Evolutionary conservation across 2,113 vertebrate genomes (phyloP).

Genomic region (Noctilio leporinus): DNA sequence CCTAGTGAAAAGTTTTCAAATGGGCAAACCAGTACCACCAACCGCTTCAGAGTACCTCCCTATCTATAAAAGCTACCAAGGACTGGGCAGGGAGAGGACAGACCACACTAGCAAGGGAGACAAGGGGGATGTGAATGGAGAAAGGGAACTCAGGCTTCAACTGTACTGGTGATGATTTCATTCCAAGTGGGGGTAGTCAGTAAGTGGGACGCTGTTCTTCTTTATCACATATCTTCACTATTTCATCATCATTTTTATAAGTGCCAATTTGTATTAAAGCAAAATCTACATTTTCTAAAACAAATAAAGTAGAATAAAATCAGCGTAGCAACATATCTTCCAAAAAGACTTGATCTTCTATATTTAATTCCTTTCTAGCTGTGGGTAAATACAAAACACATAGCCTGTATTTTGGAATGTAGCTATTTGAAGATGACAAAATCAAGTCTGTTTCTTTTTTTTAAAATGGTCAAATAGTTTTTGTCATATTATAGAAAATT

Average conservation of each 20-base stretch:
- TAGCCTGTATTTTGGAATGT: neutral
- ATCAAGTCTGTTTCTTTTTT: neutral
- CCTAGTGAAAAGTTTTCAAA: neutral
- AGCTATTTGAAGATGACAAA: neutral
- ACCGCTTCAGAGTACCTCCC: neutral
- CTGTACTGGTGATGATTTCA: neutral
- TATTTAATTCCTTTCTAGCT: neutral
- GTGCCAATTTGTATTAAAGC: neutral
- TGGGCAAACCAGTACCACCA: neutral
- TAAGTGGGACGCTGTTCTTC: neutral
- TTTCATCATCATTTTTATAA: neutral
- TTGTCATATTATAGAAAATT: neutral
- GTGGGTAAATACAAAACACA: neutral
- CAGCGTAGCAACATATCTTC: neutral
- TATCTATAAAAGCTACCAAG: neutral
- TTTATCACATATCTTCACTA: neutral
- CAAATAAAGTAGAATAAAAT: neutral
- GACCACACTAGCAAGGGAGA: rapidly evolving
- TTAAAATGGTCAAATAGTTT: neutral
- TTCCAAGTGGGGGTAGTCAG: neutral
- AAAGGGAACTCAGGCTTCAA: neutral
- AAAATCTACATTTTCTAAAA: constrained; percentile 22
- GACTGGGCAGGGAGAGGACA: neutral
- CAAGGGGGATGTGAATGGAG: rapidly evolving
- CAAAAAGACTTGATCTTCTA: neutral